These are phyloP conservation scores for Hestina assimilis DNA, from an alignment of 1,140 invertebrate species.

Conservation along the genomic window DNA sequence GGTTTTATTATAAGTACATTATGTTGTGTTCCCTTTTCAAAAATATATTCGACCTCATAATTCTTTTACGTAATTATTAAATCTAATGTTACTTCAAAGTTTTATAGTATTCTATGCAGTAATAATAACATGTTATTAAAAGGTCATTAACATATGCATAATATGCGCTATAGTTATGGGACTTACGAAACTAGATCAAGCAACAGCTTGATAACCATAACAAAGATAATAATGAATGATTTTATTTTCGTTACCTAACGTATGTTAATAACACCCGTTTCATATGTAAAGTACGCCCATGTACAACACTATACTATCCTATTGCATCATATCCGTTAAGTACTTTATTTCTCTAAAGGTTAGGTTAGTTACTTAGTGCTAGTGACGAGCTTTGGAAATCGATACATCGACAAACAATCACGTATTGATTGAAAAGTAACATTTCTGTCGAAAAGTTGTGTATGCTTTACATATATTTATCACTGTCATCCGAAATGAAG, in stretches of 20 bases:
- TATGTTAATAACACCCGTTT: neutral
- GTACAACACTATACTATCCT: neutral
- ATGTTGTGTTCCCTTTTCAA: too few species aligned
- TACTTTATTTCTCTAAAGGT: neutral
- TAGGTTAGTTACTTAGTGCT: neutral
- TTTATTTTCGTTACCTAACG: neutral
- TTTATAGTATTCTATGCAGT: neutral
- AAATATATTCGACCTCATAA: too few species aligned
- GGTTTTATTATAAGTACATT: too few species aligned
- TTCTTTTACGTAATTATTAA: too few species aligned
- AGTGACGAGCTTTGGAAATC: too few species aligned
- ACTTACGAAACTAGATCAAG: constrained; percentile 4
- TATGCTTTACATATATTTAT: too few species aligned
- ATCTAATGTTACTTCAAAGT: too few species aligned
- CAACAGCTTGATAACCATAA: constrained; percentile 10
- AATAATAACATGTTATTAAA: neutral
- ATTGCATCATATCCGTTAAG: constrained; percentile 14
- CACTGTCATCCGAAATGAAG: too few species aligned
- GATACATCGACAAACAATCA: too few species aligned
- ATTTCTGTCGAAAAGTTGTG: too few species aligned
- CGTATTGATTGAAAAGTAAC: too few species aligned
- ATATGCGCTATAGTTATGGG: too few species aligned
- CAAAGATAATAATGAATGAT: constrained; percentile 7
- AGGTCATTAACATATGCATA: neutral
- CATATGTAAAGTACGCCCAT: constrained; percentile 5